Evolutionary conservation across 1,140 invertebrate genomes (phyloP), one percentile per base, ranked within the genome.

Genomic region (Pentalonia nigronervosa): DNA sequence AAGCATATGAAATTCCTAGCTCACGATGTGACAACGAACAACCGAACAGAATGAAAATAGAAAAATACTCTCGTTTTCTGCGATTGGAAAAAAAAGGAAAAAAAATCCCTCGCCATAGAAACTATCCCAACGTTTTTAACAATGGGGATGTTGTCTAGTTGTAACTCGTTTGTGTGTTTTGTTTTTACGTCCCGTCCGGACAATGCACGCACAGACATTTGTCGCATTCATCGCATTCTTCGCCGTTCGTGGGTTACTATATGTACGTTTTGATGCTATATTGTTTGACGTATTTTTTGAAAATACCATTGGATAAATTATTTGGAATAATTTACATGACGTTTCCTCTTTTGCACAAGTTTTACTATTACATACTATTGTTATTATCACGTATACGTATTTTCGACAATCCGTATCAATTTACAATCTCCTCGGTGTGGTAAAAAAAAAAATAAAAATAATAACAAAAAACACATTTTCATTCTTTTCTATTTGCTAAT

Each of bases 311-410:
- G 21, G 23, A 45, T 84, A 84, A 84, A 45, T 84, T 84, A 23
- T 84, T 84, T 84, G 36, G 83, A 87, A 87, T n/a, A 47, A 25
- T 84, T 84, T 84, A 84, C 41, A 84, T 84, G 81, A 25, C 36
- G 11, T 84, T 76, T 84, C 23, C 25, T 41, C 7, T 84, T 84
- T 20, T 36, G 20, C 34, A 25, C 23, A 23, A 25, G 4, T 30
- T 84, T 6, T 84, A 45, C 45, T 84, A 45, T 30, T 41, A 41
- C 41, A 67, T 34, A 81, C 36, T 67, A 14, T 67, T 17, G 2
- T 76, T n/a, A 67, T 14, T 76, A 17, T 76, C 17, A 2, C 30
- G n/a, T 34, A 14, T 17, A 17, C 1, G 60, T 76, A n/a, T 76
- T 76, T 76, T 76, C 30, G 14, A 30, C 25, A 11, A 30, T 67